phyloP scores from a whole-genome alignment of 2,797 vertebrate species.

The Amazona finschi region DNA sequence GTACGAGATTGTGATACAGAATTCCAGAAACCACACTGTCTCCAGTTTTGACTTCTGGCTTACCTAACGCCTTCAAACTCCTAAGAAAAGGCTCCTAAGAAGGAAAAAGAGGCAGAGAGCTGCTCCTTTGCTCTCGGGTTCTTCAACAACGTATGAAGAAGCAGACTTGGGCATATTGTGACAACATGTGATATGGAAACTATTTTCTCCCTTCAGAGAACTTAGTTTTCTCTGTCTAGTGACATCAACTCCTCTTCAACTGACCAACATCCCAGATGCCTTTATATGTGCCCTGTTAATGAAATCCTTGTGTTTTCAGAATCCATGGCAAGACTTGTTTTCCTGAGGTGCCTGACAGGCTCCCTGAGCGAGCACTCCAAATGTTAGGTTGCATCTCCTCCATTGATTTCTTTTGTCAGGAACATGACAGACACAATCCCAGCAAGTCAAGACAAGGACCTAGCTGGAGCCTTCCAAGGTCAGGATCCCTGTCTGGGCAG shows the following conservation, averaged over 20 bases:
- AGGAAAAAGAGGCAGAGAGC: not conserved
- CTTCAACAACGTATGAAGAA: not conserved
- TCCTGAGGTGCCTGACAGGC: not conserved
- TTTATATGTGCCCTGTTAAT: not conserved
- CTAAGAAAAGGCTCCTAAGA: not conserved
- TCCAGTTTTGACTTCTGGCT: not conserved
- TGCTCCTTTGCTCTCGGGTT: not conserved
- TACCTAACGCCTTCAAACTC: not conserved
- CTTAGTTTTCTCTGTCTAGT: not conserved
- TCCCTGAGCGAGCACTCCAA: not conserved
- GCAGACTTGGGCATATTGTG: not conserved
- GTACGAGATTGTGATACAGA: not conserved
- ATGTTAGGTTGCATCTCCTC: not conserved
- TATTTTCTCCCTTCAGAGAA: not conserved
- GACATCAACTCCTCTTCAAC: not conserved
- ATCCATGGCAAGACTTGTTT: not conserved
- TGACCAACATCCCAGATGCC: not conserved
- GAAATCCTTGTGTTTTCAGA: not conserved
- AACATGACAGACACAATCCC: not conserved
- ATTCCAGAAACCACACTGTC: not conserved
- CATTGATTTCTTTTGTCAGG: not conserved
- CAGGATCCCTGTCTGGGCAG: constrained; percentile 46
- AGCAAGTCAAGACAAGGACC: constrained; percentile 29
- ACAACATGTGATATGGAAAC: not conserved
- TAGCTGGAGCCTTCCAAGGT: not conserved